These are phyloP conservation scores for Arbacia lixula DNA, from an alignment of 53 echinoderm and acorn worm genomes.

Conservation along the genomic window DNA sequence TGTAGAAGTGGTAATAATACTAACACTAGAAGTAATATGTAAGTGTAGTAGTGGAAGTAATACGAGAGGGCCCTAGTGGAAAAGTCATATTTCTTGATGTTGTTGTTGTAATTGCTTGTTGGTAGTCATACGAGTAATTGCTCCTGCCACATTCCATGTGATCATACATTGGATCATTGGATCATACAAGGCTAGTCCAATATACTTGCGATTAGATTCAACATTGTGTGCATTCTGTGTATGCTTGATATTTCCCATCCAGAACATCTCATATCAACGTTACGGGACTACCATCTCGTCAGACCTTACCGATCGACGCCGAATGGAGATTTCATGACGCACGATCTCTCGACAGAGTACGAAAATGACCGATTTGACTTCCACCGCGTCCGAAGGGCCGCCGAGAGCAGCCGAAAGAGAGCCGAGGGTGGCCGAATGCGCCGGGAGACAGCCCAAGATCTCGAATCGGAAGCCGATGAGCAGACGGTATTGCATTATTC, in stretches of 20 bases:
- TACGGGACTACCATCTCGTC: conserved; percentile 31
- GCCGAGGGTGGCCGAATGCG: background rate
- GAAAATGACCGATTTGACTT: conserved; percentile 40
- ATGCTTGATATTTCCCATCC: background rate
- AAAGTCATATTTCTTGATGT: background rate
- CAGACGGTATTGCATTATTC: conserved; percentile 35
- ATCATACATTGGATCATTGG: background rate
- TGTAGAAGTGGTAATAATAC: too few species aligned
- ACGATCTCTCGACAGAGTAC: conserved; percentile 51
- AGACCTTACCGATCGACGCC: conserved; percentile 49
- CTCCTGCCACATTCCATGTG: too few species aligned
- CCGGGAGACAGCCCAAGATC: too few species aligned
- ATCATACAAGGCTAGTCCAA: background rate
- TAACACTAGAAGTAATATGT: too few species aligned
- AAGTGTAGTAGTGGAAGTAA: too few species aligned
- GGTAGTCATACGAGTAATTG: too few species aligned
- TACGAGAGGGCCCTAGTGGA: too few species aligned
- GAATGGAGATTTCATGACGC: conserved; percentile 38
- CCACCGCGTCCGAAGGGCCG: conserved; percentile 30
- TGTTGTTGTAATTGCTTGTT: too few species aligned
- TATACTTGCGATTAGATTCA: background rate
- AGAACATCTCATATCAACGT: conserved; percentile 30
- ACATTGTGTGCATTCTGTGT: background rate
- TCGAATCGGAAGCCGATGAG: background rate
- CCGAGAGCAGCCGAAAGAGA: conserved; percentile 38